Conservation (phyloP, 2,888 invertebrate genomes). For the Endomychus coccineus region DNA sequence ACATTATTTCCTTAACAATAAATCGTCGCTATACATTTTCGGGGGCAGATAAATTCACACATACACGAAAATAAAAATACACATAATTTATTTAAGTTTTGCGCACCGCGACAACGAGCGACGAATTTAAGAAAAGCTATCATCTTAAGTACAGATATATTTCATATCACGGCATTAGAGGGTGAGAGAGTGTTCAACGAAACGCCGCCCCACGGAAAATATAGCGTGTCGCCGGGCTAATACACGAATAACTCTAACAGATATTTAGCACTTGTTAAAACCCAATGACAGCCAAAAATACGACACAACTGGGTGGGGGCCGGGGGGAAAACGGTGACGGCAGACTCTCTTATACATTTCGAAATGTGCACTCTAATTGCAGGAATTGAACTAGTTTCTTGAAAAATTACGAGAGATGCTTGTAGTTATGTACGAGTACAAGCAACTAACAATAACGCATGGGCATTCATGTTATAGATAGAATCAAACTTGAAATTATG, state of each 20-base stretch:
- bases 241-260: slow-evolving; percentile 34
- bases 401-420: too few species aligned
- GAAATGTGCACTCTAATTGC: too few species aligned
- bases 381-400: too few species aligned
- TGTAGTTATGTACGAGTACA: too few species aligned
- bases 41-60: slow-evolving; percentile 35
- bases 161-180: slow-evolving; percentile 42
- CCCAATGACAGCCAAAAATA: slow-evolving; percentile 23
- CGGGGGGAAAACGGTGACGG: too few species aligned
- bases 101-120: slow-evolving; percentile 35
- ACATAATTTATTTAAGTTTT: slow-evolving; percentile 43
- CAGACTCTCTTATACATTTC: too few species aligned
- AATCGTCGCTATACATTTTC: slow-evolving; percentile 18
- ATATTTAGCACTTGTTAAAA: slow-evolving; percentile 34
- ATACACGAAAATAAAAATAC: slow-evolving; percentile 37
- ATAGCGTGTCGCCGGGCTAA: slow-evolving; percentile 38
- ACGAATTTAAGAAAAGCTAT: slow-evolving; percentile 47
- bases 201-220: slow-evolving; percentile 29
- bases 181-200: slow-evolving; percentile 27
- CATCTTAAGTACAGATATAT: slow-evolving; percentile 47
- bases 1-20: slow-evolving; percentile 26
- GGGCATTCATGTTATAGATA: too few species aligned
- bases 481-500: too few species aligned
- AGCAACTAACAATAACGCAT: too few species aligned
- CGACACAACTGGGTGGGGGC: too few species aligned